Percentiles rank a stretch among this genome's conserved stretches.
Evolutionary conservation across 2,888 invertebrate species (phyloP).

Genomic region (Cheilosia soror): DNA sequence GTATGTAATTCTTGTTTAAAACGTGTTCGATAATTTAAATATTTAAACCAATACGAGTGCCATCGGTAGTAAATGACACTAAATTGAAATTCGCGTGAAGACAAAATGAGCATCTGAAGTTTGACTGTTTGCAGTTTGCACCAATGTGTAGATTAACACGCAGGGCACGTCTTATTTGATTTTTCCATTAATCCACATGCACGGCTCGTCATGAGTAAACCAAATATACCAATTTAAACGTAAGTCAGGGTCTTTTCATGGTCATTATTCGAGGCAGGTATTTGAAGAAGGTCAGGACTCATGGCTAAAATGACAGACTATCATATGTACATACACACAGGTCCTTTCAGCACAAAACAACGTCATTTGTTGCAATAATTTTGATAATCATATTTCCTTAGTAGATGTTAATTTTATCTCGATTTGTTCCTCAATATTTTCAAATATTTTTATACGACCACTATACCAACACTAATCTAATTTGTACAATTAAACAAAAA

Average conservation of each 20-base stretch:
- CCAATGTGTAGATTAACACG: background rate
- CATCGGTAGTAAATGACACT: background rate
- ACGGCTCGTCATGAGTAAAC: background rate
- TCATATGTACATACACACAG: too few relatives aligned
- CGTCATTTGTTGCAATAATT: too few relatives aligned
- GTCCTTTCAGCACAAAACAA: too few relatives aligned
- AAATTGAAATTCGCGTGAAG: background rate
- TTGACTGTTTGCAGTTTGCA: background rate
- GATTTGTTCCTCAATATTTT: too few relatives aligned
- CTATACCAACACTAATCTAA: too few relatives aligned
- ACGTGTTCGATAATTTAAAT: too few relatives aligned
- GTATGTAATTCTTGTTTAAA: too few relatives aligned
- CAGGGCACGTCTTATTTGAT: slow-evolving; percentile 3
- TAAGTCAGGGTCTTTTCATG: slow-evolving; percentile 38
- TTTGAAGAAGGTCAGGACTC: slow-evolving; percentile 34
- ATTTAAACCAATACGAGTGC: too few relatives aligned
- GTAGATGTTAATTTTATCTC: too few relatives aligned
- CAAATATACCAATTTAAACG: slow-evolving; percentile 16
- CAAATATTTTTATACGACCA: too few relatives aligned
- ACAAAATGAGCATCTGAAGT: background rate
- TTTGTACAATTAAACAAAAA: too few relatives aligned
- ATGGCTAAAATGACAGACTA: background rate
- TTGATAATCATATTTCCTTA: too few relatives aligned
- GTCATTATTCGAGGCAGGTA: slow-evolving; percentile 24
- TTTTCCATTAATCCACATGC: slow-evolving; percentile 8